Conservation (phyloP, 2,113 vertebrate genomes). For the Melanerpes formicivorus region DNA sequence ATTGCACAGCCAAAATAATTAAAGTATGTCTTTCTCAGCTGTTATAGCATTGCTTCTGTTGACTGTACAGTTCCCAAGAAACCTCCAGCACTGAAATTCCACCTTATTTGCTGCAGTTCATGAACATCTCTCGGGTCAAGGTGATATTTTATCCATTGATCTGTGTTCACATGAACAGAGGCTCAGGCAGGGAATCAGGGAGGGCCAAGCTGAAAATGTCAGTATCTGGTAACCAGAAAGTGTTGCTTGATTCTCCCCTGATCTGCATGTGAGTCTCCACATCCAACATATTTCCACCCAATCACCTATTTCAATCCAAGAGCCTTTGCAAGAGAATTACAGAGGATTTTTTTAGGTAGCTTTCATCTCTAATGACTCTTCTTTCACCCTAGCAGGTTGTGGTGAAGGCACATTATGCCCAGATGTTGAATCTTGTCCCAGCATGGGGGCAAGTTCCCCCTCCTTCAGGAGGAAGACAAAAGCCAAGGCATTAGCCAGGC, state of each 20-base stretch:
- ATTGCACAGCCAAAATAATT: background rate
- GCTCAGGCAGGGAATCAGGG: background rate
- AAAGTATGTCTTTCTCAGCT: background rate
- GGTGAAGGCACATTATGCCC: too few species aligned
- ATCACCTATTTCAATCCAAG: background rate
- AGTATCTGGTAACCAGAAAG: background rate
- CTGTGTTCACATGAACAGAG: background rate
- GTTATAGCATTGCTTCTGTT: background rate
- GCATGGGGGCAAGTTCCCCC: too few species aligned
- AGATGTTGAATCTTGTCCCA: too few species aligned
- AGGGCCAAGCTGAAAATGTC: background rate
- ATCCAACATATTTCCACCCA: background rate
- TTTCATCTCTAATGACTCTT: accelerated
- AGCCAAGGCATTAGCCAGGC: too few species aligned
- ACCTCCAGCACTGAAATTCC: background rate
- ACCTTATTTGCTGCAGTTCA: background rate
- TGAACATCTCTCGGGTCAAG: too few species aligned
- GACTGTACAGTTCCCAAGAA: background rate
- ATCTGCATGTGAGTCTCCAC: background rate
- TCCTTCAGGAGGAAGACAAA: too few species aligned
- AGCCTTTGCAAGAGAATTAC: background rate
- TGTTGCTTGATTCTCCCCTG: background rate
- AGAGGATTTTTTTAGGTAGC: background rate
- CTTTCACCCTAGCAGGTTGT: background rate
- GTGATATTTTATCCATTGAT: background rate